Percentiles rank a stretch among this genome's conserved stretches.
Conservation (phyloP, 2,797 vertebrate genomes). For the Siniperca undulata region DNA sequence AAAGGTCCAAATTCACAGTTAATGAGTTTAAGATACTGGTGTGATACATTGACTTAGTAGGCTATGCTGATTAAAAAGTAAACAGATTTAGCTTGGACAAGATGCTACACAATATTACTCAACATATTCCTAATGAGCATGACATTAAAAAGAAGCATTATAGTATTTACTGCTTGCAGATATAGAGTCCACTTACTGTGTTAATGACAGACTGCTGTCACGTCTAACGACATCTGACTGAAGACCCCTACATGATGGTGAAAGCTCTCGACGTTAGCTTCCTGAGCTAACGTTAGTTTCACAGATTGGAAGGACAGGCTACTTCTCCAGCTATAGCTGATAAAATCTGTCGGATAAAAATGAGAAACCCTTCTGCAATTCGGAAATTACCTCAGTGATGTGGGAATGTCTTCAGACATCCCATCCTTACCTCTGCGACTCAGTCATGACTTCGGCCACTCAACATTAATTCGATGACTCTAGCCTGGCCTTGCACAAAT, state of each 20-base stretch:
- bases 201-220: not conserved
- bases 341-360: no score
- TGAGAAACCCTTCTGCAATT: not conserved
- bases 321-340: no score
- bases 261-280: not conserved
- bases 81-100: not conserved
- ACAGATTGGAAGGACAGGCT: not conserved
- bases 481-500: not conserved
- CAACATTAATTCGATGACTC: not conserved
- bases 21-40: not conserved
- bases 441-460: not conserved
- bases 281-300: conserved; percentile 13
- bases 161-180: not conserved
- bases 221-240: not conserved
- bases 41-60: not conserved
- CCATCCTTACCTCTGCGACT: conserved; percentile 4
- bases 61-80: not conserved
- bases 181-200: conserved; percentile 6
- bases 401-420: not conserved
- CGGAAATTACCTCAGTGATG: not conserved
- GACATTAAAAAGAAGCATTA: not conserved
- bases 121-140: not conserved
- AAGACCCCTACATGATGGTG: not conserved
- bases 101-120: not conserved
- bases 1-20: not conserved